Evolutionary conservation across 2,113 vertebrate species (phyloP), one percentile per base, ranked within the genome.

Genomic region (Orthonyx spaldingii): DNA sequence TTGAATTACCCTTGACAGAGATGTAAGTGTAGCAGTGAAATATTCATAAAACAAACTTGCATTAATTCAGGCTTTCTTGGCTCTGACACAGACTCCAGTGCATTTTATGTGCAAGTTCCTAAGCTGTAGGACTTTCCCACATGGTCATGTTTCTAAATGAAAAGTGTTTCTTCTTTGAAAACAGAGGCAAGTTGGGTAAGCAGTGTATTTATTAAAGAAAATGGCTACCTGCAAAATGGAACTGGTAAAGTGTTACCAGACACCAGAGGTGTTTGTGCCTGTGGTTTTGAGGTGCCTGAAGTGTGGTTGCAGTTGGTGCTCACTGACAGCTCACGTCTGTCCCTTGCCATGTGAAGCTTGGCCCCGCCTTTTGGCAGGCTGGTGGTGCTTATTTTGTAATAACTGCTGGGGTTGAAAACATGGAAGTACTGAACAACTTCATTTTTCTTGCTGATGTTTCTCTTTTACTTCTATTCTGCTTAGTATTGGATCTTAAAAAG

Each of bases 21-120:
- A 42, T 57, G 16, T 49, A 65, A 92, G 55, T 22, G 22, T 86
- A 71, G 85, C 12, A 2, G 63, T 75, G 85, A 94, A 96, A 90
- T 84, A 88, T 35, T 92, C 42, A 22, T 84, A 47, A 59, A 23
- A 26, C 6, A 3, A 93, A 35, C 42, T 42, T 68, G 35, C 65
- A 53, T 77, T 84, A 72, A 92, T 86, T 90, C 49, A 88, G 60
- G 41, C 64, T 93, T 88, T 68, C 79, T 94, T 71, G 88, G 68
- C 79, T 92, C 68, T 53, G 79, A 71, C 87, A 81, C 42, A 16
- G 44, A 41, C 82, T 88, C 35, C 56, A 83, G 64, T 13, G 20
- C 26, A 24, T 94, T 95, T 95, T 88, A 63, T 56, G 16, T 75
- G 47, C 53, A 46, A 2, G 46, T 87, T 88, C 13, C 78, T 65